Percentiles rank a stretch among this genome's conserved stretches.
phyloP scores from a whole-genome alignment of 2,113 vertebrate species.

The Leptodactylus fuscus region DNA sequence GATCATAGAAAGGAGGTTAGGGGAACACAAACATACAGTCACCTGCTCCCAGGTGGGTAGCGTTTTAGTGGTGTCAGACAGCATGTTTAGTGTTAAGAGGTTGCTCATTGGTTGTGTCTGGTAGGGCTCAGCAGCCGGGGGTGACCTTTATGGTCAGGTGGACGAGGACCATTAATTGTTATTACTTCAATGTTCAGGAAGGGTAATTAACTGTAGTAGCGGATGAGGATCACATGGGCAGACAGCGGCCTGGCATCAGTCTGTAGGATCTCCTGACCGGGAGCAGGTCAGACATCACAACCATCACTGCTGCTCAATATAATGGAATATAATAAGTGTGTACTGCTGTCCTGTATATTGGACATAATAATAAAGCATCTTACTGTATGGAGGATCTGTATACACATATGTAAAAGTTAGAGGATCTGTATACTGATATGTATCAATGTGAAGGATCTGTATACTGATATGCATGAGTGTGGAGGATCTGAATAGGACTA shows the following conservation, averaged over 20 bases:
- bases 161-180: not conserved
- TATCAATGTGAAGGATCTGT: not conserved
- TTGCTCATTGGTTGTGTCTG: not conserved
- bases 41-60: too few species aligned
- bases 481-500: not conserved
- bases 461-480: not conserved
- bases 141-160: constrained; percentile 28
- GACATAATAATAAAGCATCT: too few species aligned
- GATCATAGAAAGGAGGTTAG: too few species aligned
- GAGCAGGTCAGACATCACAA: not conserved
- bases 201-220: not conserved
- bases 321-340: not conserved
- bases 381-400: not conserved
- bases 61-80: not conserved
- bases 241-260: not conserved
- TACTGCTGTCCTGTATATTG: not conserved
- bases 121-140: not conserved
- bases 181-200: constrained; percentile 41
- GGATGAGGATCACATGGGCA: constrained; percentile 26
- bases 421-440: not conserved
- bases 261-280: not conserved
- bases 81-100: not conserved
- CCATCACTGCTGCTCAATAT: not conserved
- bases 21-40: too few species aligned
- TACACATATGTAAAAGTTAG: too few species aligned